Percentiles rank a stretch among this genome's conserved stretches.
phyloP scores from a whole-genome alignment of 2,888 invertebrate species.

The Folsomia manolachei region DNA sequence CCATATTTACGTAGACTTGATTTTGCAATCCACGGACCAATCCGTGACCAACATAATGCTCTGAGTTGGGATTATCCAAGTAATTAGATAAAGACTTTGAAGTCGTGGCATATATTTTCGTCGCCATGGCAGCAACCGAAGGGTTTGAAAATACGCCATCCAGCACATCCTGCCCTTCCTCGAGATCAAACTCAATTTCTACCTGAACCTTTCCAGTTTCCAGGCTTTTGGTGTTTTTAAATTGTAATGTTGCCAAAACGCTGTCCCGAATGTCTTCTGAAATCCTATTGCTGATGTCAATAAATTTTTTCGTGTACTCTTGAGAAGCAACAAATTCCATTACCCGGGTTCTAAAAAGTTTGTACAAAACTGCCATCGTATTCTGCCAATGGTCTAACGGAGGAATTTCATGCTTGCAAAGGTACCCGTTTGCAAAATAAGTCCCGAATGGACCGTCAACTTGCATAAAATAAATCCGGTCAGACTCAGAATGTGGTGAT shows the following conservation, averaged over 20 bases:
- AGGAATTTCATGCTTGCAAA: conserved; percentile 37
- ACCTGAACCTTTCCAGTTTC: neutral
- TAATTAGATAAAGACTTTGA: neutral
- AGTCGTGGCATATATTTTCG: neutral
- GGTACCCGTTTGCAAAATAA: conserved; percentile 36
- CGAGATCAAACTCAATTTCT: neutral
- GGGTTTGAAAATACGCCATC: neutral
- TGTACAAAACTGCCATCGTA: conserved; percentile 29
- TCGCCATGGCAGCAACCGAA: neutral
- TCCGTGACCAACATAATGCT: neutral
- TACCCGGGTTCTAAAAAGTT: neutral
- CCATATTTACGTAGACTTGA: neutral
- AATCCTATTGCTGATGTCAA: neutral
- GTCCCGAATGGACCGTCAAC: conserved; percentile 40
- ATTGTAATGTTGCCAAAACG: neutral
- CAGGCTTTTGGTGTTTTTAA: neutral
- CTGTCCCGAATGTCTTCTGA: neutral
- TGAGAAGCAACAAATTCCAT: neutral
- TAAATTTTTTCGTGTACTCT: conserved; percentile 10
- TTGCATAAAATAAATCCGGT: conserved; percentile 30
- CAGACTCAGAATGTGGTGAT: conserved; percentile 11
- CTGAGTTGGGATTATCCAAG: neutral
- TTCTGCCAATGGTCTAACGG: conserved; percentile 35
- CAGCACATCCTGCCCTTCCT: neutral
- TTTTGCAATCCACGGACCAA: neutral